These are phyloP conservation scores for Ceyx cyanopectus DNA, from an alignment of 2,113 vertebrate species.

Conservation along the genomic window DNA sequence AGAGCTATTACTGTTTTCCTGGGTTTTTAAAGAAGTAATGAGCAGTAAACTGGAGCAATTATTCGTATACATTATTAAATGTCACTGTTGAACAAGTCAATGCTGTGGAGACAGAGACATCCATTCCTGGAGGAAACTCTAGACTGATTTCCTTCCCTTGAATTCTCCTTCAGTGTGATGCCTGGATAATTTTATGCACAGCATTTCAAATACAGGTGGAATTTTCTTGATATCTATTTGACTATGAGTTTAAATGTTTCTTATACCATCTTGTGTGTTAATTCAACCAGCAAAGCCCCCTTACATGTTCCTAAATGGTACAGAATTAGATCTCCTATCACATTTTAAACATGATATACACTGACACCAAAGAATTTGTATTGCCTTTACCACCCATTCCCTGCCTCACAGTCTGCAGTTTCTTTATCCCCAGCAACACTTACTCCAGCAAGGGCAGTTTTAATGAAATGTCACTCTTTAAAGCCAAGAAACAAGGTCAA, in stretches of 20 bases:
- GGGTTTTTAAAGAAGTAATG: constrained; percentile 75
- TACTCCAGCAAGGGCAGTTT: constrained; percentile 51
- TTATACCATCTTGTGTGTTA: constrained; percentile 48
- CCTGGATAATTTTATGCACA: constrained; percentile 73
- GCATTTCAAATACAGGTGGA: constrained; percentile 57
- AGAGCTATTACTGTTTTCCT: constrained; percentile 44
- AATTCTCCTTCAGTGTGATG: constrained; percentile 51
- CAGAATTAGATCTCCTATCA: constrained; percentile 49
- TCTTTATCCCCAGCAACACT: constrained; percentile 66
- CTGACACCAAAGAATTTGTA: constrained; percentile 36
- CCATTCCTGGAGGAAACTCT: constrained; percentile 46
- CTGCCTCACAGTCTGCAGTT: not conserved
- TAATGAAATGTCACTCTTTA: constrained; percentile 70
- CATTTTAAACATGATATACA: constrained; percentile 38
- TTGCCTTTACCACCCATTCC: constrained; percentile 39
- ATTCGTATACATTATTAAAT: constrained; percentile 70
- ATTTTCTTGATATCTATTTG: constrained; percentile 62
- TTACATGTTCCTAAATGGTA: constrained; percentile 43
- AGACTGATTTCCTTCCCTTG: constrained; percentile 53
- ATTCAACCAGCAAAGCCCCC: constrained; percentile 71
- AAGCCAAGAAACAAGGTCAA: constrained; percentile 63
- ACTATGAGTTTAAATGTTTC: constrained; percentile 66
- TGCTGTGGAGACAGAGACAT: constrained; percentile 25
- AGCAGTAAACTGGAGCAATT: constrained; percentile 76
- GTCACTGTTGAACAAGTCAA: constrained; percentile 58